Evolutionary conservation across 2,888 invertebrate species (phyloP).

Genomic region (Rosalia funebris): DNA sequence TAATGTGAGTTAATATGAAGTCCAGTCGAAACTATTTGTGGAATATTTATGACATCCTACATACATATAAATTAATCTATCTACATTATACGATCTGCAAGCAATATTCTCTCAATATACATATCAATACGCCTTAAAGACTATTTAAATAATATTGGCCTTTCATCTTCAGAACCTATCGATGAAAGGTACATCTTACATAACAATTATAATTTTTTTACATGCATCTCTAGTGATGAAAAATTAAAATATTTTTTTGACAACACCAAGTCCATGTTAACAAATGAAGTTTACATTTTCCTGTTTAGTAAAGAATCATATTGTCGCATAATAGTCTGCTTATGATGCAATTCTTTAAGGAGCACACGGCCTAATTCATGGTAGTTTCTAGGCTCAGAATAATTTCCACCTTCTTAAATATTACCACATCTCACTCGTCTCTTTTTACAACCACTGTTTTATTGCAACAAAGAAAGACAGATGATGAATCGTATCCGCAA

Average conservation of each 20-base stretch:
- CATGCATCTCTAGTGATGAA: too few relatives aligned
- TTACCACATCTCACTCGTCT: constrained; percentile 28
- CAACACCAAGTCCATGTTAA: constrained; percentile 18
- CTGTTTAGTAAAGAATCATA: constrained; percentile 54
- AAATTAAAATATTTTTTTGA: background rate
- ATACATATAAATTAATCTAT: too few relatives aligned
- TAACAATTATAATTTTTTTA: too few relatives aligned
- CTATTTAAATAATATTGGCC: too few relatives aligned
- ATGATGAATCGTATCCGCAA: constrained; percentile 42
- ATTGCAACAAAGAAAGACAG: constrained; percentile 40
- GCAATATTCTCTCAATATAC: too few relatives aligned
- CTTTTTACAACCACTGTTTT: constrained; percentile 19
- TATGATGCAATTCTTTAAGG: constrained; percentile 62
- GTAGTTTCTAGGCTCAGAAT: constrained; percentile 58
- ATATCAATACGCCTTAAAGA: too few relatives aligned
- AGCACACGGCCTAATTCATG: constrained; percentile 64
- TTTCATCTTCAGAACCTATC: too few relatives aligned
- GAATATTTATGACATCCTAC: too few relatives aligned
- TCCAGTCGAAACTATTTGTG: too few relatives aligned
- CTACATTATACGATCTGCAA: too few relatives aligned
- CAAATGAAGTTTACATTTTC: constrained; percentile 40
- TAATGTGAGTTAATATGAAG: too few relatives aligned
- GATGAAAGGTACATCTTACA: too few relatives aligned
- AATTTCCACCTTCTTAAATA: constrained; percentile 22
- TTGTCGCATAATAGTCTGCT: constrained; percentile 61